These are phyloP conservation scores for Caenorhabditis sp. DNA, from an alignment of 2,888 invertebrate genomes.

Conservation along the genomic window DNA sequence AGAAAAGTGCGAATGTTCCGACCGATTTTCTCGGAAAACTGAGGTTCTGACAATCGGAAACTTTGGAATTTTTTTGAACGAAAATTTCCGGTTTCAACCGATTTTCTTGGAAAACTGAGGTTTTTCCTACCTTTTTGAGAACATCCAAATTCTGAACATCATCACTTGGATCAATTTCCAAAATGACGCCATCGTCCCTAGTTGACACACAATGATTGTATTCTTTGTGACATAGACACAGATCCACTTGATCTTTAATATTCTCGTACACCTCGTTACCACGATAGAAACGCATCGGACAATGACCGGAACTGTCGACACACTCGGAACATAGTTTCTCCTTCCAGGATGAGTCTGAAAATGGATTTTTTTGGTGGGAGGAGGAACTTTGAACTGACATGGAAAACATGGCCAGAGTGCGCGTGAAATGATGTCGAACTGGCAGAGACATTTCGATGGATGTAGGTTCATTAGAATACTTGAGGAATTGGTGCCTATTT, in stretches of 20 bases:
- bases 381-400: constrained; percentile 63
- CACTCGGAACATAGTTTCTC: constrained; percentile 68
- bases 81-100: too few relatives aligned
- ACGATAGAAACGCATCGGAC: constrained; percentile 68
- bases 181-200: constrained; percentile 65
- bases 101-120: too few relatives aligned
- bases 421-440: constrained; percentile 64
- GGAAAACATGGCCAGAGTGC: constrained; percentile 70
- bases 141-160: constrained; percentile 58
- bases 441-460: constrained; percentile 61
- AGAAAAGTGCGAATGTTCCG: too few relatives aligned
- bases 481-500: constrained; percentile 39
- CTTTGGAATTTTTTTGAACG: too few relatives aligned
- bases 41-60: too few relatives aligned
- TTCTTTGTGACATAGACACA: constrained; percentile 68
- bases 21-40: too few relatives aligned
- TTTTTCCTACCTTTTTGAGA: constrained; percentile 21
- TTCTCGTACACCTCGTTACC: constrained; percentile 50
- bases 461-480: constrained; percentile 35
- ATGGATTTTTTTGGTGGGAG: too few relatives aligned
- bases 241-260: constrained; percentile 59
- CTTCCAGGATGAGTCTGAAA: constrained; percentile 68
- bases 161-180: constrained; percentile 64
- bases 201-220: constrained; percentile 69
- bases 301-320: constrained; percentile 64